Conservation (phyloP, 1,140 invertebrate species). For the Batillaria attramentaria region DNA sequence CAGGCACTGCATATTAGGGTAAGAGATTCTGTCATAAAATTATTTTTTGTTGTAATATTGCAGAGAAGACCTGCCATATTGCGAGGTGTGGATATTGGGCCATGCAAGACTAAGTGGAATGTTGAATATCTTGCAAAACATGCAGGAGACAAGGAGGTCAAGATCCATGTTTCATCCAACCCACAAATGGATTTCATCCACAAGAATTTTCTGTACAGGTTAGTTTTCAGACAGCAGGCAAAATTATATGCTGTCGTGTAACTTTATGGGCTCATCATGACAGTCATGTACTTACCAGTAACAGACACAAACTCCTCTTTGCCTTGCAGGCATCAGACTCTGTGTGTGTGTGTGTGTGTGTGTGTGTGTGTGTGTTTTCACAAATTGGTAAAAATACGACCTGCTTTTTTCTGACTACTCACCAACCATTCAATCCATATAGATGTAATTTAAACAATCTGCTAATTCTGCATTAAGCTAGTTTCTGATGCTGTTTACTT, state of each 20-base stretch:
- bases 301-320: not conserved
- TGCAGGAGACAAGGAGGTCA: conserved; percentile 71
- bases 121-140: conserved; percentile 72
- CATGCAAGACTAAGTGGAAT: conserved; percentile 74
- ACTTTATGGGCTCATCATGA: not conserved
- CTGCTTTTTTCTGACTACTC: not conserved
- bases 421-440: not conserved
- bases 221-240: conserved; percentile 8
- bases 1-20: not conserved
- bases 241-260: not conserved
- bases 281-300: not conserved
- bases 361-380: too few relatives aligned
- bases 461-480: not conserved
- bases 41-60: conserved; percentile 16
- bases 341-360: not conserved
- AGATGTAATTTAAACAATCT: too few relatives aligned
- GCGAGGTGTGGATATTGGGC: conserved; percentile 74
- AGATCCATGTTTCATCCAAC: conserved; percentile 74
- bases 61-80: conserved; percentile 73
- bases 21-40: not conserved
- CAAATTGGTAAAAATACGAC: not conserved
- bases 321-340: not conserved
- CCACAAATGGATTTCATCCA: conserved; percentile 75
- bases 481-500: not conserved
- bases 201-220: conserved; percentile 77